Evolutionary conservation across 2,888 invertebrate species (phyloP), one percentile per base, ranked within the genome.

Genomic region (Drosophila robusta): DNA sequence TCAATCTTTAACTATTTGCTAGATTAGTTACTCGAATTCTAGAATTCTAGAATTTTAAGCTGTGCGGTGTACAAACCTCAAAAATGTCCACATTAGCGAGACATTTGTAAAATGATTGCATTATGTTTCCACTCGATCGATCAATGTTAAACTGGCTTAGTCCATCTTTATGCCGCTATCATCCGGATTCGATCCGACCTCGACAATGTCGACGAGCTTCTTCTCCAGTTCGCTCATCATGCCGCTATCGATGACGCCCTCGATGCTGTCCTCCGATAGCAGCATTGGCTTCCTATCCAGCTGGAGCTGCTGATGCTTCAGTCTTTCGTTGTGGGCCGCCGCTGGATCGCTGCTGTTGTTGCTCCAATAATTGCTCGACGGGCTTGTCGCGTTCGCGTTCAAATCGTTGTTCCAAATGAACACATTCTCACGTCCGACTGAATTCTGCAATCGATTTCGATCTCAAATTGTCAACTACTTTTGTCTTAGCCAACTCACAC

Each of bases 161-260:
- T 91, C 90, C 72, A 89, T 72, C 67, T 90, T 90, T 47, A 91
- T 89, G 71, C 90, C 90, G 63, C 90, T 89, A 51, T 91, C 91
- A 70, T 91, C 91, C 29, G 87, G 82, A 72, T 87, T 82, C 14
- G 88, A 87, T 94, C 94, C 95, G 94, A 89, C 80, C 58, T 89
- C 91, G 46, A 91, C 91, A 58, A 90, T 90, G 58, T 91, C 89
- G 24, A 95, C 95, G 51, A 95, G 78, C 87, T 95, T 95, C 73
- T 94, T 94, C 82, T 95, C 94, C 92, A 95, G 94, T 73, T 91
- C 90, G 70, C 94, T 93, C 77, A 94, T 92, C 93, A 95, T 95
- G 80, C 95, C 95, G 78, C 95, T 95, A 41, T 95, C 95, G 69
- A 95, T 95, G 69, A 86, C 90, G 36, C 90, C 91, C 57, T 89